Evolutionary conservation across 2,888 invertebrate genomes (phyloP), one percentile per base, ranked within the genome.

Genomic region (Apoderus coryli): DNA sequence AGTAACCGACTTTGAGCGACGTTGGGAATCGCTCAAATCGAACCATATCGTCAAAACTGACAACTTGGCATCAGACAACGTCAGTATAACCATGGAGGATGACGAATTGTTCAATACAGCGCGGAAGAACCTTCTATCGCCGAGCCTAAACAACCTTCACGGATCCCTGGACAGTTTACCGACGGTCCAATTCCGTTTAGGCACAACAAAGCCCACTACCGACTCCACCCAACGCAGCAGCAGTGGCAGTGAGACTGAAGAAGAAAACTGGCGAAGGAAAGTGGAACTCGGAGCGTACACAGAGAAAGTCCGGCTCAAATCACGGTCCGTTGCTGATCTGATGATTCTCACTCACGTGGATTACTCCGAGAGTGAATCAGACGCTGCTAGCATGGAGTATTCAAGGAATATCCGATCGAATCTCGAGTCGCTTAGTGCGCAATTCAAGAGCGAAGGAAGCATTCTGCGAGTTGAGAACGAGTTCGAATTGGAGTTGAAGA

Each of bases 21-120:
- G 79, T 31, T 82, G 82, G 81, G 72, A 76, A 43, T 63, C 61
- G 13, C 63, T 76, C 39, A 74, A 72, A 49, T 75, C 77, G 10
- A 78, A 77, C 52, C 56, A 61, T 22, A 66, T 69, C 11, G 64
- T 66, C 11, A 67, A 66, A 43, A 50, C 66, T 14, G 70, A 72
- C 47, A 64, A 65, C 34, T 48, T 61, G 13, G 36, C 40, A 6
- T 35, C 31, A 24, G 41, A 40, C 14, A 34, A 33, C 6, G 33
- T 36, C 30, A 36, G 41, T 14, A 29, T 41, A 6, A 45, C 45
- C 33, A 33, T 41, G 10, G 38, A 41, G 19, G 42, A 40, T 10
- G 42, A 44, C 56, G 28, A 64, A 61, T 41, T 64, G 5, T 27
- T 33, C 11, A 36, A 38, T 12, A 39, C 38, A 5, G n/a, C n/a